Evolutionary conservation across 2,113 vertebrate genomes (phyloP), one percentile per base, ranked within the genome.

Genomic region (Nicator chloris): DNA sequence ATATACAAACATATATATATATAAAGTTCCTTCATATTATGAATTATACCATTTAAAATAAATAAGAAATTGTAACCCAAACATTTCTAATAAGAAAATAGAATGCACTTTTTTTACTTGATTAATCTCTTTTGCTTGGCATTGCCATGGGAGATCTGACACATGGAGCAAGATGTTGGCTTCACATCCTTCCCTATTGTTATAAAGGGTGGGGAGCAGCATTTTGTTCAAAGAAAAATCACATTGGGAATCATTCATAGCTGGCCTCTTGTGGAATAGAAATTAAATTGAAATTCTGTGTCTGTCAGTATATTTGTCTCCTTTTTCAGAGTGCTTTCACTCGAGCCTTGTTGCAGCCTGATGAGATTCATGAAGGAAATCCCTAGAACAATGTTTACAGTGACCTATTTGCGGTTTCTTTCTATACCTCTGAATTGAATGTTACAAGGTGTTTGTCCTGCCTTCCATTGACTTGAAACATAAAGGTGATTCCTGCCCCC

Each of bases 311-410:
- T 53, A 85, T 85, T 86, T 85, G 10, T 27, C 39, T 61, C 26
- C 37, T 57, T 77, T 90, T 90, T 61, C 45, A 90, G 45, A 92
- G 44, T 61, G 23, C 17, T 88, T 90, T 94, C 70, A 92, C 68
- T 72, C 61, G 77, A 88, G 23, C 14, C n/a, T 80, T 90, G 26
- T 50, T 66, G 14, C 33, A 81, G 47, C 44, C 87, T 77, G 64
- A 76, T 75, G 49, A 89, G 65, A 92, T 80, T 90, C 64, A 59
- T 51, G n/a, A 59, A 83, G 44, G 50, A 95, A 95, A 93, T 86
- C 59, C 59, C n/a, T 69, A 68, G 45, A 91, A 96, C 39, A 89
- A 85, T 24, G 2, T 91, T 80, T 89, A 77, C 60, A 35, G 45
- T 53, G 57, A 91, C 54, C 54, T 85, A 72, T 85, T 92, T 92